phyloP scores from a whole-genome alignment of 1,140 invertebrate genomes.

The Bombus waltoni region DNA sequence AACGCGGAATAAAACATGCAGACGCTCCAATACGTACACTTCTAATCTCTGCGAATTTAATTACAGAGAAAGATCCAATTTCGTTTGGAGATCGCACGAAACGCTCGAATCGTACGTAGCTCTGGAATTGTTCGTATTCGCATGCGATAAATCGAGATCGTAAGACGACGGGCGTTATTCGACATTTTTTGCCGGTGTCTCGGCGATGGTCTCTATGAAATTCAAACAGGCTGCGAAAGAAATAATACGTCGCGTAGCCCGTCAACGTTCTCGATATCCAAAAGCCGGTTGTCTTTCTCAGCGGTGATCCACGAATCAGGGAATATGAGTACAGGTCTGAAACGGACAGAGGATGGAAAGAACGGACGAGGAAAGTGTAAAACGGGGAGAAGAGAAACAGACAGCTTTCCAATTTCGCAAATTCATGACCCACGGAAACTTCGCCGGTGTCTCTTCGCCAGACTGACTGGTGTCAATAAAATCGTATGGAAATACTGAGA shows the following conservation, averaged over 20 bases:
- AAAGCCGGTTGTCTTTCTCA: conserved; percentile 13
- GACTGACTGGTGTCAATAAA: conserved; percentile 84
- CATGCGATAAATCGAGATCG: background rate
- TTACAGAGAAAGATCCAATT: no score
- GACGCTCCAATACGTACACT: no score
- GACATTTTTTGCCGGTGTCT: background rate
- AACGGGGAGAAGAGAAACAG: conserved; percentile 45
- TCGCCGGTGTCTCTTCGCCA: conserved; percentile 67
- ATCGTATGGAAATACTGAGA: conserved; percentile 78
- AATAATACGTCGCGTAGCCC: background rate
- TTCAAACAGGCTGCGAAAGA: background rate
- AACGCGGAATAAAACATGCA: no score
- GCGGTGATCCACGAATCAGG: background rate
- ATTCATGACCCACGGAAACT: conserved; percentile 54
- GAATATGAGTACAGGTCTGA: background rate
- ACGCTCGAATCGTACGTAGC: background rate
- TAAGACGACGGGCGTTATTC: background rate
- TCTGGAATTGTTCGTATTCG: background rate
- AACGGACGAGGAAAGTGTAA: conserved; percentile 36
- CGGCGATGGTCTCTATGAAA: background rate
- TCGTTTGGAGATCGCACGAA: no score
- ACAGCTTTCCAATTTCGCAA: conserved; percentile 65
- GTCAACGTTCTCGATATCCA: conserved; percentile 35
- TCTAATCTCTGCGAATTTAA: no score
- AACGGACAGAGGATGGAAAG: background rate